Percentiles rank a stretch among this genome's conserved stretches.
Evolutionary conservation across 2,888 invertebrate genomes (phyloP).

Genomic region (Drosophila algonquin): DNA sequence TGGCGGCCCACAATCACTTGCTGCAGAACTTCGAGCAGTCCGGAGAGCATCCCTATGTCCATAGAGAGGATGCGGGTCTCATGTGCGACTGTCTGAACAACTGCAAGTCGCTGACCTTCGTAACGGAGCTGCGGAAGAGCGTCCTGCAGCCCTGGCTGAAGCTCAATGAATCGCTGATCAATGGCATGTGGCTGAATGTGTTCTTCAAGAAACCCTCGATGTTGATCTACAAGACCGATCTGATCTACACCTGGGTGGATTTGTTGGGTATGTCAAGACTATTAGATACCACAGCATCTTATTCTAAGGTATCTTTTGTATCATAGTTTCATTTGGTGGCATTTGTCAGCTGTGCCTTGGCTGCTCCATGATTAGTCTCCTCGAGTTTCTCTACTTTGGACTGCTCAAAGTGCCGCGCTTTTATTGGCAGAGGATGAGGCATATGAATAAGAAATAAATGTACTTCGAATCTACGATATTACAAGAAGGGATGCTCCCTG

Average conservation of each 20-base stretch:
- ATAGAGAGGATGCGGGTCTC: conserved; percentile 62
- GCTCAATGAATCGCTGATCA: not conserved
- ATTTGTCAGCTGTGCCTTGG: conserved; percentile 85
- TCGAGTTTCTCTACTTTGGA: conserved; percentile 83
- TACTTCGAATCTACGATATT: no score
- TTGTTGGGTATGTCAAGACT: conserved; percentile 81
- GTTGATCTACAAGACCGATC: conserved; percentile 83
- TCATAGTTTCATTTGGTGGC: conserved; percentile 84
- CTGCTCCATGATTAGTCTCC: conserved; percentile 84
- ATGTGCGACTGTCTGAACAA: conserved; percentile 80
- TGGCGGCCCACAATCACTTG: conserved; percentile 67
- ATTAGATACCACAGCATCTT: not conserved
- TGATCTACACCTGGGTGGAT: conserved; percentile 84
- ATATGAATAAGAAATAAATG: not conserved
- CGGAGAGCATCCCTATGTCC: conserved; percentile 68
- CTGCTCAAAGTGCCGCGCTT: conserved; percentile 72
- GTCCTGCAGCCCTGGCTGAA: conserved; percentile 33
- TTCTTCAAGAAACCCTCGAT: conserved; percentile 80
- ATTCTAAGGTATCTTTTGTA: not conserved
- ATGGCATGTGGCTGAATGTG: conserved; percentile 77
- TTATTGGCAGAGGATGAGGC: conserved; percentile 16
- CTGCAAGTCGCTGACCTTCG: conserved; percentile 76
- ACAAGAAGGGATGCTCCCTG: no score
- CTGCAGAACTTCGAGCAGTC: conserved; percentile 61
- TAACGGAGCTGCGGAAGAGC: conserved; percentile 60